phyloP scores from a whole-genome alignment of 2,888 invertebrate species.

The Argyra leucocephala region DNA sequence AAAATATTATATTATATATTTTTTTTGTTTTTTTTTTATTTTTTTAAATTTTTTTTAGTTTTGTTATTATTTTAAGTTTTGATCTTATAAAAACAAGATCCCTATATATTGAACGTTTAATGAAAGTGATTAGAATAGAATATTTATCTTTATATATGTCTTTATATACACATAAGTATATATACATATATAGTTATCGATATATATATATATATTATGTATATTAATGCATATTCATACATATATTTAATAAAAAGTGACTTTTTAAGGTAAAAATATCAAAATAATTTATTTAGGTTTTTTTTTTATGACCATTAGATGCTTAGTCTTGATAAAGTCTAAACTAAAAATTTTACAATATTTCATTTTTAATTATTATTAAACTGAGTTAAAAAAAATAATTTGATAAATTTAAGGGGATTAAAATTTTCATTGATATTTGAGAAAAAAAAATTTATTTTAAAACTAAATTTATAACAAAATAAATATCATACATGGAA shows the following conservation, averaged over 20 bases:
- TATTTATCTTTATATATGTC: constrained; percentile 19
- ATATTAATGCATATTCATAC: background rate
- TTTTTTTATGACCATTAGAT: background rate
- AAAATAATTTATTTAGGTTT: background rate
- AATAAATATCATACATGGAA: no score
- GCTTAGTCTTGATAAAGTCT: background rate
- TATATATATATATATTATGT: no score
- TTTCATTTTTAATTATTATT: no score
- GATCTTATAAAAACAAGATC: constrained; percentile 12
- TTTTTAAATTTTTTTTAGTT: constrained; percentile 8
- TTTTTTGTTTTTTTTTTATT: constrained; percentile 18
- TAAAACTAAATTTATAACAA: no score
- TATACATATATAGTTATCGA: background rate
- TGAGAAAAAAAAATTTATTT: no score
- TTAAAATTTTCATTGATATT: no score
- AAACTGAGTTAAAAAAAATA: no score
- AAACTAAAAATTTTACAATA: background rate
- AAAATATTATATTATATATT: constrained; percentile 21
- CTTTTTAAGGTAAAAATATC: background rate
- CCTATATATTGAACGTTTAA: constrained; percentile 14
- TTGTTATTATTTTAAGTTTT: constrained; percentile 10
- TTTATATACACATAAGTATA: background rate
- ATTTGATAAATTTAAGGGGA: no score
- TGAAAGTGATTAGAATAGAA: constrained; percentile 21
- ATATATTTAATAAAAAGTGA: background rate